Percentiles rank a stretch among this genome's conserved stretches.
Conservation (phyloP, 2,113 vertebrate genomes). For the Pseudorhombus dupliciocellatus region DNA sequence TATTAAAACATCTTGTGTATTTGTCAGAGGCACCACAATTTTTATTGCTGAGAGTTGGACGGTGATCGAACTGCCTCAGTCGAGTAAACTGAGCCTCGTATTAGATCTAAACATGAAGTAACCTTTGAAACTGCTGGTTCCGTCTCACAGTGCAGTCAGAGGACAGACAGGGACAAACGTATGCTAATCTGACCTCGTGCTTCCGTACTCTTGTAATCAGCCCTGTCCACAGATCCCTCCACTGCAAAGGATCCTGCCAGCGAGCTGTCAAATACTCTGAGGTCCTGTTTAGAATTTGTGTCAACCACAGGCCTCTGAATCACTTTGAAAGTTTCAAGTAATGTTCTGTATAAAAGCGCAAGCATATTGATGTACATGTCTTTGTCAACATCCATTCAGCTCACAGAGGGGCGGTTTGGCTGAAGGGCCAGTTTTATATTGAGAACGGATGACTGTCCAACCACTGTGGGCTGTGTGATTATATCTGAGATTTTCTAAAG, state of each 20-base stretch:
- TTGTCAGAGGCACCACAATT: conserved; percentile 47
- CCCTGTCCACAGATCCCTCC: conserved; percentile 46
- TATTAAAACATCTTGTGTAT: neutral
- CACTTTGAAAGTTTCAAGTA: conserved; percentile 72
- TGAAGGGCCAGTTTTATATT: conserved; percentile 67
- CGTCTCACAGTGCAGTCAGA: conserved; percentile 39
- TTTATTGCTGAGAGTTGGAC: conserved; percentile 3
- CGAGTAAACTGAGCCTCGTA: neutral
- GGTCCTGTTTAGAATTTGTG: conserved; percentile 72
- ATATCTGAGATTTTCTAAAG: conserved; percentile 73
- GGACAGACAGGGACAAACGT: conserved; percentile 58
- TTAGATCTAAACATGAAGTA: neutral
- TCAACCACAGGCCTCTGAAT: conserved; percentile 74
- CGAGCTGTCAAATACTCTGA: conserved; percentile 60
- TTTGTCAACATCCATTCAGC: conserved; percentile 77
- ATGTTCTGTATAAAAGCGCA: conserved; percentile 68
- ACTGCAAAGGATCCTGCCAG: conserved; percentile 58
- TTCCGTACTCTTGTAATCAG: conserved; percentile 60
- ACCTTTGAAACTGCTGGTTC: conserved; percentile 26
- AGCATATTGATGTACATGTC: conserved; percentile 76
- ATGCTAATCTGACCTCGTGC: conserved; percentile 43
- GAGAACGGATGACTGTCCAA: conserved; percentile 74
- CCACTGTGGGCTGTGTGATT: conserved; percentile 72
- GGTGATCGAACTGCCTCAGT: neutral
- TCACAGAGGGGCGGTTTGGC: conserved; percentile 75